A percentile compares a stretch with the other conserved stretches of the same genome.
These are phyloP conservation scores for Agrilus cyanescens DNA, from an alignment of 2,888 invertebrate genomes.

Conservation along the genomic window DNA sequence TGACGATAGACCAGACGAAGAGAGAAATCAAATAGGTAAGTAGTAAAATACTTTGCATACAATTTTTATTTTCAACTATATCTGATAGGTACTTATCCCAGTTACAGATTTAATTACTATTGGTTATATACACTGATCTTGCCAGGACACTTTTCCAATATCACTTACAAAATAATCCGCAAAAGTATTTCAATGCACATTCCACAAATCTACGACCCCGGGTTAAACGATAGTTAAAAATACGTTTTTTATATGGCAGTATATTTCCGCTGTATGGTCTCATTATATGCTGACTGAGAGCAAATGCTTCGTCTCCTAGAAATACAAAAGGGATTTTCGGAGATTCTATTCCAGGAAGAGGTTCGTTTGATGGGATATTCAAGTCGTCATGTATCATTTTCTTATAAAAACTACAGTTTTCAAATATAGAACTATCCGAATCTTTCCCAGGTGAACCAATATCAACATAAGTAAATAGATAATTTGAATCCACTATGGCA, in stretches of 20 bases:
- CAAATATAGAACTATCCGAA: conserved; percentile 1
- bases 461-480: neutral
- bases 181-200: conserved; percentile 1
- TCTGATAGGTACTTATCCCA: too few species aligned
- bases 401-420: neutral
- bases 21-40: too few species aligned
- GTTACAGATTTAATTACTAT: neutral
- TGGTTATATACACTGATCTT: neutral
- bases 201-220: conserved; percentile 1
- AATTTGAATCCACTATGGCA: conserved; percentile 2
- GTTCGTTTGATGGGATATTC: neutral
- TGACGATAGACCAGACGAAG: too few species aligned
- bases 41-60: too few species aligned
- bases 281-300: neutral
- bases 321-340: neutral
- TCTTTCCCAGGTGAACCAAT: neutral
- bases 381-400: too few species aligned
- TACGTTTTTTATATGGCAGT: neutral
- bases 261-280: neutral
- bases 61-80: too few species aligned
- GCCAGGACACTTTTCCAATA: neutral
- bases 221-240: conserved; percentile 3
- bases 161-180: conserved; percentile 1
- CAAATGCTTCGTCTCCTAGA: conserved; percentile 2
- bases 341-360: neutral